Evolutionary conservation across 2,113 vertebrate genomes (phyloP).

Genomic region (Rissa tridactyla): DNA sequence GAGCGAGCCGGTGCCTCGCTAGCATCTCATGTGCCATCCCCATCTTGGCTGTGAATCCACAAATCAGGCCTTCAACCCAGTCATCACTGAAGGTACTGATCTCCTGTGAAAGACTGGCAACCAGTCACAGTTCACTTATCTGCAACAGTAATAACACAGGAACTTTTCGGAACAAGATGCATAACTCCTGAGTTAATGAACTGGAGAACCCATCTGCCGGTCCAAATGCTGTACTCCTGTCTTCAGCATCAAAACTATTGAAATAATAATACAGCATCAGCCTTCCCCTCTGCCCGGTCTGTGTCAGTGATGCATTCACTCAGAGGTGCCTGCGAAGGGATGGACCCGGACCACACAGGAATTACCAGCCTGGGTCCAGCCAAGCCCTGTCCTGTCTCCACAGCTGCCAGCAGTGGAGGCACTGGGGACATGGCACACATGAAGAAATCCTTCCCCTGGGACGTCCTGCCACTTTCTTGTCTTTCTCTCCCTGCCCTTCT

Average conservation of each 20-base stretch:
- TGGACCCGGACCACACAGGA: background rate
- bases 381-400: background rate
- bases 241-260: background rate
- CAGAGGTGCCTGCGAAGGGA: background rate
- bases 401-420: accelerated
- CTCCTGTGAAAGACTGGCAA: background rate
- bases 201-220: background rate
- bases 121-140: background rate
- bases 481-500: background rate
- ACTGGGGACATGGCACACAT: accelerated
- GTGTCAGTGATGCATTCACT: background rate
- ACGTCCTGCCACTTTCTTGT: background rate
- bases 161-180: background rate
- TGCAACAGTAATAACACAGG: background rate
- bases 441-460: background rate
- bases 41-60: background rate
- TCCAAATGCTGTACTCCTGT: background rate
- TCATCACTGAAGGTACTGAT: background rate
- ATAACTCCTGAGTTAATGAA: background rate
- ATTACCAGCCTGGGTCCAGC: background rate
- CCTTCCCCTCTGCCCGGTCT: background rate
- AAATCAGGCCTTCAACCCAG: background rate
- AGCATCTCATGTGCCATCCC: background rate
- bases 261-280: background rate
- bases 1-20: background rate